A percentile compares a stretch with the other conserved stretches of the same genome.
These are phyloP conservation scores for Calliphora vicina DNA, from an alignment of 1,140 invertebrate genomes.

Conservation along the genomic window DNA sequence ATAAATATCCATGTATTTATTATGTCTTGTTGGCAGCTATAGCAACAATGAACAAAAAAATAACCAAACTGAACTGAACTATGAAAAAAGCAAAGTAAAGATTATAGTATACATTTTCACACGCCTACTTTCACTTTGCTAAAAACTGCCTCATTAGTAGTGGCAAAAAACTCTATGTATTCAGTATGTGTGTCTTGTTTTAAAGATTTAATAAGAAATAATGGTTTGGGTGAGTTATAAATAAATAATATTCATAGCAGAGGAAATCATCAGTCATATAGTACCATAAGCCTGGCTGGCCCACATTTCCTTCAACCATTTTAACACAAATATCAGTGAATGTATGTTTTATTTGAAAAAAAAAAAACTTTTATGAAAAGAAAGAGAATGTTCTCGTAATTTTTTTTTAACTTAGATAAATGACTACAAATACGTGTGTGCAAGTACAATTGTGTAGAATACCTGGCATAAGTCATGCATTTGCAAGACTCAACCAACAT, in stretches of 20 bases:
- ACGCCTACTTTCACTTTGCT: conserved; percentile 25
- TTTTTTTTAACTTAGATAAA: neutral
- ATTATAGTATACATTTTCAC: conserved; percentile 13
- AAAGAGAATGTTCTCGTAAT: neutral
- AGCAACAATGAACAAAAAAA: neutral
- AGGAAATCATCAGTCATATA: no score
- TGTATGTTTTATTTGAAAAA: no score
- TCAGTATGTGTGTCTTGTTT: neutral
- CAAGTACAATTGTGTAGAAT: neutral
- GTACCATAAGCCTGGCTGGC: neutral
- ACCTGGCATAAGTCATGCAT: no score
- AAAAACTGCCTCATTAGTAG: conserved; percentile 18
- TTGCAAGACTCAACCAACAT: no score
- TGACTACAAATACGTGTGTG: neutral
- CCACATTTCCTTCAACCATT: neutral
- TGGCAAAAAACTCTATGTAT: neutral
- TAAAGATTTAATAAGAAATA: no score
- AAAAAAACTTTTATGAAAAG: neutral
- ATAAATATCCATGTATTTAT: neutral
- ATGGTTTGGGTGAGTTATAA: no score
- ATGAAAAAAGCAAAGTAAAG: neutral
- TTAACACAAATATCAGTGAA: neutral
- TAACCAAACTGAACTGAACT: neutral
- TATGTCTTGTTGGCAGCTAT: neutral
- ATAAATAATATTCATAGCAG: no score